phyloP scores from a whole-genome alignment of 2,888 invertebrate species.

The Criorhina ranunculi region DNA sequence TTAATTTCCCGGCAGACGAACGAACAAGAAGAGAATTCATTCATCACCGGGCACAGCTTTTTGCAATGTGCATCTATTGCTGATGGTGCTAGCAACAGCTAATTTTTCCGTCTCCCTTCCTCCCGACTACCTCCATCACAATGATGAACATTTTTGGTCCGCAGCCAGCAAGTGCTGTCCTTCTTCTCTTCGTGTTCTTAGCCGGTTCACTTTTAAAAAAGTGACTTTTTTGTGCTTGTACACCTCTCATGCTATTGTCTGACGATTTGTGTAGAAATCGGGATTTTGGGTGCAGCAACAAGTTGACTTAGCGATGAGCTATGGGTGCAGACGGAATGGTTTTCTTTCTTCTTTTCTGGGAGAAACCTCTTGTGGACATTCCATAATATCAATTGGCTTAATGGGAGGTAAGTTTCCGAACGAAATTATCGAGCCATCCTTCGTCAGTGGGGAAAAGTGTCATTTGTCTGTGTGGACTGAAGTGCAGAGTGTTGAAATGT shows the following conservation, averaged over 20 bases:
- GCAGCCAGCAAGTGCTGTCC: slow-evolving; percentile 62
- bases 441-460: slow-evolving; percentile 36
- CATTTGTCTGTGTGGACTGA: slow-evolving; percentile 30
- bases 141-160: slow-evolving; percentile 70
- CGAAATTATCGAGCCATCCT: slow-evolving; percentile 56
- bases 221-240: slow-evolving; percentile 67
- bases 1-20: slow-evolving; percentile 73
- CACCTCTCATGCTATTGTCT: slow-evolving; percentile 66
- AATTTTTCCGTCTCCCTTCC: slow-evolving; percentile 63
- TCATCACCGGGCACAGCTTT: slow-evolving; percentile 73
- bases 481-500: slow-evolving; percentile 18
- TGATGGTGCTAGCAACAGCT: slow-evolving; percentile 74
- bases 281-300: slow-evolving; percentile 70
- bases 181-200: slow-evolving; percentile 54
- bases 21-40: slow-evolving; percentile 70
- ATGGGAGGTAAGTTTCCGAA: slow-evolving; percentile 57
- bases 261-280: slow-evolving; percentile 69
- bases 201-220: slow-evolving; percentile 44
- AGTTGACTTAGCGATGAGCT: slow-evolving; percentile 71
- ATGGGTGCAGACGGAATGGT: slow-evolving; percentile 46
- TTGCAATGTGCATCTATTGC: slow-evolving; percentile 71
- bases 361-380: slow-evolving; percentile 48
- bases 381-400: slow-evolving; percentile 63
- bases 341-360: slow-evolving; percentile 4
- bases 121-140: slow-evolving; percentile 12